Conservation (phyloP, 1,140 invertebrate genomes). For the Cotesia vestalis region DNA sequence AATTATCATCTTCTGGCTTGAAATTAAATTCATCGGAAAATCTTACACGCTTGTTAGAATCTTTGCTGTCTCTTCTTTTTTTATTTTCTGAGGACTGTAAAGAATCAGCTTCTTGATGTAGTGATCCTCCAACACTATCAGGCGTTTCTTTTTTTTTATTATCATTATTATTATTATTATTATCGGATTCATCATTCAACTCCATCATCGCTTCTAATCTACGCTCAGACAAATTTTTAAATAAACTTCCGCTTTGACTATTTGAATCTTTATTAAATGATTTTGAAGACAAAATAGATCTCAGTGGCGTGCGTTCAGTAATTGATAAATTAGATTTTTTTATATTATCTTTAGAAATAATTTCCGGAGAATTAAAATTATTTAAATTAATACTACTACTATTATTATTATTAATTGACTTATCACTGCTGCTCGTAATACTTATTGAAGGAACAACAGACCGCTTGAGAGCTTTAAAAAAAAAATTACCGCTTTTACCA, state of each 20-base stretch:
- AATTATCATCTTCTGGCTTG: neutral
- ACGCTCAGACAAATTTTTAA: slow-evolving; percentile 22
- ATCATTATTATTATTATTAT: too few species aligned
- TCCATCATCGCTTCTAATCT: slow-evolving; percentile 40
- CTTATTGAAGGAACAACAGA: too few species aligned
- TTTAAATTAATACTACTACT: neutral
- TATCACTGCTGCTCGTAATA: too few species aligned
- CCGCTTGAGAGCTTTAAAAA: too few species aligned
- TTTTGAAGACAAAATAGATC: slow-evolving; percentile 28
- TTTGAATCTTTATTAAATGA: slow-evolving; percentile 3
- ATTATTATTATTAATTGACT: neutral
- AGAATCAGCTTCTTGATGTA: neutral
- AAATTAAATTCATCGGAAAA: slow-evolving; percentile 46
- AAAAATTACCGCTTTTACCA: too few species aligned
- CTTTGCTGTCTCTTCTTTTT: slow-evolving; percentile 13
- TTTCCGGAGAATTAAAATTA: slow-evolving; percentile 5
- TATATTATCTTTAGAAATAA: slow-evolving; percentile 17
- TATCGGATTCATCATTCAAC: slow-evolving; percentile 5
- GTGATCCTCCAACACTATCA: neutral
- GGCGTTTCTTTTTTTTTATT: too few species aligned
- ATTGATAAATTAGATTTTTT: neutral
- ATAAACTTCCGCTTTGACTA: neutral
- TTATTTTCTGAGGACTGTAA: neutral
- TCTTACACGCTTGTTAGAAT: slow-evolving; percentile 46
- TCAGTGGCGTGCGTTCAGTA: slow-evolving; percentile 25